Evolutionary conservation across 2,113 vertebrate species (phyloP).

Genomic region (Microcebus lehilahytsara): DNA sequence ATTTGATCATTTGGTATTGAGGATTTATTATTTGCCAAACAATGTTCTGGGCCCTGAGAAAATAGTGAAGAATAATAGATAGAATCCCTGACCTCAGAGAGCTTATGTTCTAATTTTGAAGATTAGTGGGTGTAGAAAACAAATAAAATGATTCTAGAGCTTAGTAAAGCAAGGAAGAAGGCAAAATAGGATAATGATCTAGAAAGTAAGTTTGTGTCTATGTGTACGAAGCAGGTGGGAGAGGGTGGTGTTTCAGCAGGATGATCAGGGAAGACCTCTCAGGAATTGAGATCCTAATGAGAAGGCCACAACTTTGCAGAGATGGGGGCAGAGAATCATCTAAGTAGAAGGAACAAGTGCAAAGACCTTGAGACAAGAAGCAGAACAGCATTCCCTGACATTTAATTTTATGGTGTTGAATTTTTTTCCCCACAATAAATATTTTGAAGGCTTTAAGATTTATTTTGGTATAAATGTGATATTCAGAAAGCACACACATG

Average conservation of each 20-base stretch:
- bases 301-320: background rate
- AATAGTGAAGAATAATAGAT: background rate
- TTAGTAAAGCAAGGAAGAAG: background rate
- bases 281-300: background rate
- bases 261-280: background rate
- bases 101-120: background rate
- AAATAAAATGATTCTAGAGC: background rate
- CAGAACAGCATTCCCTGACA: background rate
- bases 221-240: background rate
- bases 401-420: background rate
- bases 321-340: too few species aligned
- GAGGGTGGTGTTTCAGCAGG: background rate
- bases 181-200: background rate
- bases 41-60: background rate
- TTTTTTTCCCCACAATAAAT: background rate
- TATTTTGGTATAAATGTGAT: conserved; percentile 19
- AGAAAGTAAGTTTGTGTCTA: background rate
- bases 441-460: conserved; percentile 10
- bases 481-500: background rate
- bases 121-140: background rate
- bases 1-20: background rate
- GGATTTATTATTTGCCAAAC: background rate
- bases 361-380: background rate
- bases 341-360: background rate
- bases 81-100: background rate